Evolutionary conservation across 2,113 vertebrate species (phyloP), one percentile per base, ranked within the genome.

Genomic region (Eulemur macaco): DNA sequence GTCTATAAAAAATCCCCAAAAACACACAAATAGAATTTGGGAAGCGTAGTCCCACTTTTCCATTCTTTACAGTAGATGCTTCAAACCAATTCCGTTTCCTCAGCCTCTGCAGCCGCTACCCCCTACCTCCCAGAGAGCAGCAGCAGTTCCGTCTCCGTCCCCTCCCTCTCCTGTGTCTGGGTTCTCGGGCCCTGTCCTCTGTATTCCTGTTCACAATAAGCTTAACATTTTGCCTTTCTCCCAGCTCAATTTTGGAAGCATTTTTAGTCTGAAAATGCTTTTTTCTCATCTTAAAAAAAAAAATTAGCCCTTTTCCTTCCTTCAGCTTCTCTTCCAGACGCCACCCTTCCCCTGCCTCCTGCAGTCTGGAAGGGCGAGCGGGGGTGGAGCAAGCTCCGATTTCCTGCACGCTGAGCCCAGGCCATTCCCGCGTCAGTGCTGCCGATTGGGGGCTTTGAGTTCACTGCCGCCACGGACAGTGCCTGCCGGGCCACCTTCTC

Each of bases 111-210:
- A n/a, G 63, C 63, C 0, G 25, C 10, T 5, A 60, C 10, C 58
- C 1, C 25, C 58, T 54, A 4, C 13, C 15, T 15, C 63, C 31
- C 63, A 34, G 63, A 8, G 20, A 52, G 20, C 25, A 60, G 60
- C 27, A n/a, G 42, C 2, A 39, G 20, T 29, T 5, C n/a, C 52
- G 10, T n/a, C 42, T 81, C 56, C 52, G 60, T n/a, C 47, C 56
- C n/a, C 5, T 47, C 45, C 52, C 0, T 45, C 45, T 25, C 37
- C 34, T 56, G 21, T 29, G 2, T 37, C 52, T 64, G 25, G 11
- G 60, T 21, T 14, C 20, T 18, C 47, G 42, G 27, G 14, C 7
- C 8, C 2, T 6, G 18, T 9, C 21, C 11, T 2, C 4, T 0
- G 1, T 0, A 1, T 12, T 21, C 14, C 29, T 52, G 20, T 54